phyloP scores from a whole-genome alignment of 2,113 vertebrate genomes.

The Cyprinodon variegatus region DNA sequence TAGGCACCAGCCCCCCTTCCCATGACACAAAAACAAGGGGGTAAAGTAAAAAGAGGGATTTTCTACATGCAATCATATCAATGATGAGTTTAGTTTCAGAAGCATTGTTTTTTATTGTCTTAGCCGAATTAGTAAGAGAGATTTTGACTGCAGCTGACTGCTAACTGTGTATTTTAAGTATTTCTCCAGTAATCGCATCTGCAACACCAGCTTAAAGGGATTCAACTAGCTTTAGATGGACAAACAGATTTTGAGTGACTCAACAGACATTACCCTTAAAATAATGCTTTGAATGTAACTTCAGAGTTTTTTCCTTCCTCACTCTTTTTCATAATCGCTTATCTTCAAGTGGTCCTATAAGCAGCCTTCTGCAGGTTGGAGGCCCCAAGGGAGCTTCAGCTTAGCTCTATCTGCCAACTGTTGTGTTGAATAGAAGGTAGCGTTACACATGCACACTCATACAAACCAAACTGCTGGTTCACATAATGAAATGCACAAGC shows the following conservation, averaged over 20 bases:
- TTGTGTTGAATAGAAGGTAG: constrained; percentile 87
- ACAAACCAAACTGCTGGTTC: constrained; percentile 23
- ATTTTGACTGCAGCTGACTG: too few relatives aligned
- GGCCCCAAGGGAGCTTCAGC: constrained; percentile 78
- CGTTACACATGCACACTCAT: constrained; percentile 81
- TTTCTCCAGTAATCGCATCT: too few relatives aligned
- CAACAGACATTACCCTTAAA: neutral
- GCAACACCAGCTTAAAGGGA: too few relatives aligned
- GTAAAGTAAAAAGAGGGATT: too few relatives aligned
- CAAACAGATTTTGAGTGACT: neutral
- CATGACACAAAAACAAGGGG: too few relatives aligned
- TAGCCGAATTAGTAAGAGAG: too few relatives aligned
- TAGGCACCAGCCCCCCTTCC: too few relatives aligned
- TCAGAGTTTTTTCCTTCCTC: neutral
- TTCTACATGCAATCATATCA: too few relatives aligned
- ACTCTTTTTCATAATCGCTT: neutral
- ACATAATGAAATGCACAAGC: constrained; percentile 9
- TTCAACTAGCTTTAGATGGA: neutral
- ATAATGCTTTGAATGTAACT: neutral
- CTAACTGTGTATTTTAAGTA: too few relatives aligned
- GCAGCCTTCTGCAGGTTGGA: constrained; percentile 77
- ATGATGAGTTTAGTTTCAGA: too few relatives aligned
- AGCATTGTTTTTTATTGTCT: too few relatives aligned
- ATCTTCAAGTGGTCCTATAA: constrained; percentile 58
- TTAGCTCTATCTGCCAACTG: constrained; percentile 89